Base-by-base conservation (phyloP, 2,888 invertebrate species). In the Caenorhabditis sp. region DNA sequence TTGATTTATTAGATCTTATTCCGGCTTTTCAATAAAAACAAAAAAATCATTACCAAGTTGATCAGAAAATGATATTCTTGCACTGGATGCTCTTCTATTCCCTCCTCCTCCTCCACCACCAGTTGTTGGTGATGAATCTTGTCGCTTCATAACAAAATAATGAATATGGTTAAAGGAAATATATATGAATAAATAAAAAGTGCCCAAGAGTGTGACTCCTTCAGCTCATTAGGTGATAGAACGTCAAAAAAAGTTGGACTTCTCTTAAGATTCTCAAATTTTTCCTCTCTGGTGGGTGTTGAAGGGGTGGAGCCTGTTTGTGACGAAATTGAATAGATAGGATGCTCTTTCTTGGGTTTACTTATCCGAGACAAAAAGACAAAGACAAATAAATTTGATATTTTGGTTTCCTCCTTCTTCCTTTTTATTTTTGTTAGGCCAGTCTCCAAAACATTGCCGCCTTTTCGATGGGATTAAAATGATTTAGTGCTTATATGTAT, bases 1-100 rank as follows among this genome's bases (percentile, higher is more conserved):
- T n/a, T n/a, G n/a, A n/a, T n/a, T n/a, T n/a, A n/a, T n/a, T n/a
- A n/a, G n/a, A n/a, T n/a, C n/a, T n/a, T n/a, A n/a, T n/a, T n/a
- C n/a, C n/a, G n/a, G n/a, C n/a, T n/a, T n/a, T n/a, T n/a, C n/a
- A n/a, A n/a, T n/a, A n/a, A n/a, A n/a, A n/a, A n/a, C n/a, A n/a
- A n/a, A n/a, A n/a, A n/a, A n/a, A n/a, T n/a, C 55, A 62, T 66
- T 73, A 78, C 76, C 78, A 64, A 78, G 62, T 26, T 74, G 78
- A 67, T 78, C 78, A 55, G 71, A 69, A 64, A 78, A 78, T 27
- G 78, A 78, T 43, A 78, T 78, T 64, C 78, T 65, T 53, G 76
- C 67, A 58, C 76, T 73, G 53, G 78, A 78, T 37, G 78, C 59
- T 31, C 72, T 37, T 60, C 78, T 65, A 49, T 69, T 71, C 62